These are phyloP conservation scores for Frankliniella fusca DNA, from an alignment of 2,888 invertebrate species.

Conservation along the genomic window DNA sequence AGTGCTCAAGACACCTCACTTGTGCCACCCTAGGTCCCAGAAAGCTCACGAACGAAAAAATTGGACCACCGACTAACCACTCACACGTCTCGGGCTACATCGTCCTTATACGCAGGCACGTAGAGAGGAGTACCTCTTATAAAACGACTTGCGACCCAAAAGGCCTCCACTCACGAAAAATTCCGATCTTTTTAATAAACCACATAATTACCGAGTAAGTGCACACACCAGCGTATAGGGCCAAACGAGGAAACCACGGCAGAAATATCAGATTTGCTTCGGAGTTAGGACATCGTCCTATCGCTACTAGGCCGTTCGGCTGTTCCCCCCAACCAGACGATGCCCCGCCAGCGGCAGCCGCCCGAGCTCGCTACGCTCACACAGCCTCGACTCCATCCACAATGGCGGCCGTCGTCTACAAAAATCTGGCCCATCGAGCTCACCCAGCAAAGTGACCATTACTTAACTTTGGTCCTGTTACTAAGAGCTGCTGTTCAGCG, in stretches of 20 bases:
- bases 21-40: neutral
- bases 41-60: neutral
- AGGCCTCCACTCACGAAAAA: neutral
- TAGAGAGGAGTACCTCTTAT: neutral
- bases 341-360: neutral
- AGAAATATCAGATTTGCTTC: constrained; percentile 17
- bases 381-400: neutral
- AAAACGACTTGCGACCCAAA: neutral
- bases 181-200: neutral
- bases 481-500: too few relatives aligned
- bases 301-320: constrained; percentile 23
- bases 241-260: constrained; percentile 18
- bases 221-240: constrained; percentile 15
- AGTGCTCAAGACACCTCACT: neutral
- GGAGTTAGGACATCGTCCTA: constrained; percentile 26
- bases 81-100: neutral
- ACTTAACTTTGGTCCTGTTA: too few relatives aligned
- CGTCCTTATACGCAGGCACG: constrained; percentile 18
- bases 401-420: neutral
- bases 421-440: neutral
- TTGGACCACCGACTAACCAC: constrained; percentile 19
- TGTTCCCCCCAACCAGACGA: constrained; percentile 23
- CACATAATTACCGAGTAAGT: constrained; percentile 2
- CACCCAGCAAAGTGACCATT: too few relatives aligned
- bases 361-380: neutral